phyloP scores from a whole-genome alignment of 2,113 vertebrate species.

The Equus przewalskii region DNA sequence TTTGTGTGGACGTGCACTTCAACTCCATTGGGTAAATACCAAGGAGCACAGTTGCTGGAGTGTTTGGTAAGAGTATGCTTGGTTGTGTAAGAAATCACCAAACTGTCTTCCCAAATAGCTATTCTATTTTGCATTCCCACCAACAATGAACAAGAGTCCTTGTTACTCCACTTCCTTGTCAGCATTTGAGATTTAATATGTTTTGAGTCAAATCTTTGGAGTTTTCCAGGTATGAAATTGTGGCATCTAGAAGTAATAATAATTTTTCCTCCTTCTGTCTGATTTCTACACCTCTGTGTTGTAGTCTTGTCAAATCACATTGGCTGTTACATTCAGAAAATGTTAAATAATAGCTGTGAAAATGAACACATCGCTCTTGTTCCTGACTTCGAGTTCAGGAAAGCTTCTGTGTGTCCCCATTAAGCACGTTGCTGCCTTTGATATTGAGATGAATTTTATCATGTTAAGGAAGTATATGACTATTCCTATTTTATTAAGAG shows the following conservation, averaged over 20 bases:
- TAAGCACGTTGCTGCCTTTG: not conserved
- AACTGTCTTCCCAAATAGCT: not conserved
- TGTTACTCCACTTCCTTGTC: not conserved
- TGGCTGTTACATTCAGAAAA: not conserved
- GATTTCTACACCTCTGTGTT: not conserved
- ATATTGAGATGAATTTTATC: not conserved
- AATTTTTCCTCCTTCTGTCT: not conserved
- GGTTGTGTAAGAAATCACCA: not conserved
- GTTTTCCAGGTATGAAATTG: not conserved
- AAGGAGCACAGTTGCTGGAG: not conserved
- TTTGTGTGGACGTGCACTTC: not conserved
- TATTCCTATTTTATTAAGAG: not conserved
- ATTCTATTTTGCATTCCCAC: not conserved
- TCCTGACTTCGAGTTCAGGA: not conserved
- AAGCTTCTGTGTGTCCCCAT: not conserved
- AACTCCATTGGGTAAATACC: not conserved
- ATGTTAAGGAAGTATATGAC: not conserved
- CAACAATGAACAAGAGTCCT: not conserved
- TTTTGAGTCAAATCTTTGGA: not conserved
- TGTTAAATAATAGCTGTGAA: not conserved
- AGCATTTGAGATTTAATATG: not conserved
- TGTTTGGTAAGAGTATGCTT: not conserved
- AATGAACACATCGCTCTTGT: not conserved
- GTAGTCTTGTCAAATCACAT: constrained; percentile 4
- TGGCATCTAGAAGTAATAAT: not conserved